phyloP scores from a whole-genome alignment of 2,797 vertebrate genomes.

The Enteromius trimaculatus region DNA sequence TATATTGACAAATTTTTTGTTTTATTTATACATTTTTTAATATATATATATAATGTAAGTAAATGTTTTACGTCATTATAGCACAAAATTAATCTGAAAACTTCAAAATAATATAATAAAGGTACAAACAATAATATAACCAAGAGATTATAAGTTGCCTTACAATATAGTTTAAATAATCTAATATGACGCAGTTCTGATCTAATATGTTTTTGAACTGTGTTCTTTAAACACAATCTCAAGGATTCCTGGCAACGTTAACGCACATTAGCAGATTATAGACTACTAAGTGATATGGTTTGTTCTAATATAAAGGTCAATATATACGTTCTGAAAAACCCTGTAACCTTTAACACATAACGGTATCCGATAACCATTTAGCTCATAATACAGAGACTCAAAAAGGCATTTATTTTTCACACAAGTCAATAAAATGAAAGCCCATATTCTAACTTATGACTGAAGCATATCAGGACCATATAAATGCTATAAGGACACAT shows the following conservation, averaged over 20 bases:
- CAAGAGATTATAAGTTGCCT: too few species aligned
- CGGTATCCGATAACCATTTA: not conserved
- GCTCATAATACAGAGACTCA: not conserved
- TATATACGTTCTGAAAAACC: not conserved
- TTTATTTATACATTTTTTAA: not conserved
- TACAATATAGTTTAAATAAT: too few species aligned
- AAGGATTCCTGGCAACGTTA: not conserved
- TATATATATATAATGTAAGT: too few species aligned
- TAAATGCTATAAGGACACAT: not conserved
- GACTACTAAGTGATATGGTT: not conserved
- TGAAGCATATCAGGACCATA: not conserved
- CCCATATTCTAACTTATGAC: not conserved
- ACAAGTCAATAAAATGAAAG: not conserved
- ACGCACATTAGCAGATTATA: not conserved
- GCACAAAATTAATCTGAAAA: not conserved
- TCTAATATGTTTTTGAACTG: not conserved
- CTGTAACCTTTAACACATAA: not conserved
- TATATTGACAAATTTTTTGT: not conserved
- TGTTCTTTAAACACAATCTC: not conserved
- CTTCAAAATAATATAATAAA: not conserved
- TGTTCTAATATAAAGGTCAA: slow-evolving; percentile 5
- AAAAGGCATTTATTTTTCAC: slow-evolving; percentile 1
- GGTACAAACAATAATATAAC: not conserved
- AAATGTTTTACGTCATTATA: not conserved
- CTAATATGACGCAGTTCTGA: not conserved